Evolutionary conservation across 2,888 invertebrate genomes (phyloP).

Genomic region (Xestia rhomboidea): DNA sequence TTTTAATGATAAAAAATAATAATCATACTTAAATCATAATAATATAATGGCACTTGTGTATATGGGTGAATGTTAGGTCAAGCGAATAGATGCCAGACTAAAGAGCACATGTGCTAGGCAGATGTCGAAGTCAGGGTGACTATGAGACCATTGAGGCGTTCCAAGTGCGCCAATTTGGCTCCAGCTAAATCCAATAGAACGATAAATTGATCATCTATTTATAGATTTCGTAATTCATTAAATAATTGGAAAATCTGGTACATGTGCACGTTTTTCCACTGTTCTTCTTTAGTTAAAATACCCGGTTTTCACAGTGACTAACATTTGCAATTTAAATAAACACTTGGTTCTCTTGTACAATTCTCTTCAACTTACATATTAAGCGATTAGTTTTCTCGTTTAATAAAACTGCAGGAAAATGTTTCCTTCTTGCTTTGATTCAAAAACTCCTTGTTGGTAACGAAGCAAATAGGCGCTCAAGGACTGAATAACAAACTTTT

Average conservation of each 20-base stretch:
- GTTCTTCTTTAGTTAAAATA: conserved; percentile 4
- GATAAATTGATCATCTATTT: conserved; percentile 44
- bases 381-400: conserved; percentile 45
- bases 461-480: conserved; percentile 75
- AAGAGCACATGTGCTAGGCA: conserved; percentile 78
- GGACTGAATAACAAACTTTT: conserved; percentile 82
- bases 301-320: neutral
- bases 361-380: conserved; percentile 38
- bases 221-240: conserved; percentile 18
- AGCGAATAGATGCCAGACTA: conserved; percentile 71
- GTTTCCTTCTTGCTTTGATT: conserved; percentile 68
- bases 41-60: conserved; percentile 26
- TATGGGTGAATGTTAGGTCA: conserved; percentile 66
- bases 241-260: conserved; percentile 13
- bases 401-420: conserved; percentile 57
- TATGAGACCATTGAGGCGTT: conserved; percentile 71
- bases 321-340: conserved; percentile 41
- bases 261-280: neutral
- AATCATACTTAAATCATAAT: conserved; percentile 26
- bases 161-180: conserved; percentile 62
- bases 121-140: conserved; percentile 77
- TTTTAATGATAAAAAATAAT: conserved; percentile 21
- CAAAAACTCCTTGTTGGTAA: conserved; percentile 70
- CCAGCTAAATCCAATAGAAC: conserved; percentile 67
- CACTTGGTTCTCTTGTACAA: conserved; percentile 37